Conservation (phyloP, 2,113 vertebrate genomes). For the Ahaetulla prasina region DNA sequence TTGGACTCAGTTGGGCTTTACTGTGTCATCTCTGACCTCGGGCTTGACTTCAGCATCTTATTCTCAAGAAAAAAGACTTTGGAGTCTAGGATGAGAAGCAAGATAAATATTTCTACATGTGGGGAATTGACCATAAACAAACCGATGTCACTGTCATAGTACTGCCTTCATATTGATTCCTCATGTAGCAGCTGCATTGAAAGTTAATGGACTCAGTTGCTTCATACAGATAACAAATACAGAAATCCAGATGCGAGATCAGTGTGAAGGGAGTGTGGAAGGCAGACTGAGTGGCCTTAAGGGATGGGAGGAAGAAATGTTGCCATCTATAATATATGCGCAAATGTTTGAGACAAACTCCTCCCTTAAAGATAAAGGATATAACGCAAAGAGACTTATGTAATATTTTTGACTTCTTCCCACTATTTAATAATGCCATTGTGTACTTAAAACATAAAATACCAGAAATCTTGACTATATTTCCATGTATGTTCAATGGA, state of each 20-base stretch:
- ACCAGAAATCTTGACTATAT: accelerated
- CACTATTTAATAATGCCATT: neutral
- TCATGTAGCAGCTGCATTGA: neutral
- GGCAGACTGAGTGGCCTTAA: neutral
- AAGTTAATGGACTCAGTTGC: neutral
- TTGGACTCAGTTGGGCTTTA: neutral
- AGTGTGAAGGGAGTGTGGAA: neutral
- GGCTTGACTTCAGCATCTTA: neutral
- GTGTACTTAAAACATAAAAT: neutral
- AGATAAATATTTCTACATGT: neutral
- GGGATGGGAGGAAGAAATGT: neutral
- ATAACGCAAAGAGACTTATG: neutral
- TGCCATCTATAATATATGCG: neutral
- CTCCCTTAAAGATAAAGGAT: neutral
- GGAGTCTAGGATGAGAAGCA: neutral
- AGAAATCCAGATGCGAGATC: neutral
- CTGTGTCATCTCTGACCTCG: neutral
- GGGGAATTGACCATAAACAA: neutral
- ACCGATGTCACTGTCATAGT: neutral
- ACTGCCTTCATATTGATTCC: neutral
- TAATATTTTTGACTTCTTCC: neutral
- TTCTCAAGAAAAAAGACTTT: neutral
- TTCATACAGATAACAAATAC: neutral
- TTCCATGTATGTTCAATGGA: accelerated
- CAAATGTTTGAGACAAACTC: neutral